Conservation (phyloP, 2,113 vertebrate species). For the Zosterops pallidus region DNA sequence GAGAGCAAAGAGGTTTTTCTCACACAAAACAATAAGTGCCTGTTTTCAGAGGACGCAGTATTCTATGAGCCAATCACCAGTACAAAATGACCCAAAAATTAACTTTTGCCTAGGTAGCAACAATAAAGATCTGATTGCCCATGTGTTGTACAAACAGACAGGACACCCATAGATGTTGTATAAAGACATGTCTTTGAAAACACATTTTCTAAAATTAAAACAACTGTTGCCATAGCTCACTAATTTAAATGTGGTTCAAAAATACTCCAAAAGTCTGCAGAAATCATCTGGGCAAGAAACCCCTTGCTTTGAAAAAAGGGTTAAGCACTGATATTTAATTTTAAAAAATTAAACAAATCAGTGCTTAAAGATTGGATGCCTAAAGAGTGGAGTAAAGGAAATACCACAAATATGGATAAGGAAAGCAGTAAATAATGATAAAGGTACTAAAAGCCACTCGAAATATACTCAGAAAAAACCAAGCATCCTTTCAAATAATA, state of each 20-base stretch:
- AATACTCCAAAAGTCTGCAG: neutral
- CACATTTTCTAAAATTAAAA: neutral
- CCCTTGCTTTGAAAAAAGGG: neutral
- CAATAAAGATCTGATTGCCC: neutral
- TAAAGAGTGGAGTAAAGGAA: neutral
- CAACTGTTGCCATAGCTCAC: neutral
- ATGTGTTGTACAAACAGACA: neutral
- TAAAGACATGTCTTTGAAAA: neutral
- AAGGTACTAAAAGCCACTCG: neutral
- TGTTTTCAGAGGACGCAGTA: neutral
- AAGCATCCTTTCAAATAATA: neutral
- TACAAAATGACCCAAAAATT: conserved; percentile 6
- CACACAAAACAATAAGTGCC: neutral
- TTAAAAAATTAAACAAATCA: neutral
- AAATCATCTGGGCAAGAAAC: neutral
- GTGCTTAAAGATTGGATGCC: neutral
- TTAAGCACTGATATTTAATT: neutral
- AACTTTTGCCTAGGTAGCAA: neutral
- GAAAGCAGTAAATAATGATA: neutral
- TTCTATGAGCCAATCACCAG: neutral
- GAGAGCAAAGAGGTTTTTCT: neutral
- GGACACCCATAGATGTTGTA: neutral
- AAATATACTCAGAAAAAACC: neutral
- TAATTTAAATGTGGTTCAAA: neutral
- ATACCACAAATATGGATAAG: neutral